Conservation (phyloP, 2,888 invertebrate genomes). For the Cyclophora punctaria region DNA sequence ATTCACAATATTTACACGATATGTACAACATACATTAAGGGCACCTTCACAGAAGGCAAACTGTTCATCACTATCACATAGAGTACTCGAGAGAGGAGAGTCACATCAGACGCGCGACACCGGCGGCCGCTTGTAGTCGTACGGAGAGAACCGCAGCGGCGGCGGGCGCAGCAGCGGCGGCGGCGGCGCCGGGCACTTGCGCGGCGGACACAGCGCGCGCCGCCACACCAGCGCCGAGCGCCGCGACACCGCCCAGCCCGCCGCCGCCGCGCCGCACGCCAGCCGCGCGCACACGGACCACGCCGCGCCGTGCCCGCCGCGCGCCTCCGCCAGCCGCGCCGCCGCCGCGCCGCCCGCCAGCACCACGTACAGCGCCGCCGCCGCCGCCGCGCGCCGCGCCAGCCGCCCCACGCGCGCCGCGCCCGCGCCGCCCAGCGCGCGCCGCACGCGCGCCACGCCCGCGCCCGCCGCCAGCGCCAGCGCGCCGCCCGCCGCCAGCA, state of each 20-base stretch:
- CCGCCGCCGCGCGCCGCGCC: slow-evolving; percentile 85
- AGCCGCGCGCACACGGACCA: slow-evolving; percentile 77
- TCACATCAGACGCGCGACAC: slow-evolving; percentile 56
- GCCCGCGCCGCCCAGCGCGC: slow-evolving; percentile 70
- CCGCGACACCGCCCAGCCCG: slow-evolving; percentile 79
- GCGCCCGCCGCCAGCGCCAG: slow-evolving; percentile 84
- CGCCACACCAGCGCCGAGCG: slow-evolving; percentile 79
- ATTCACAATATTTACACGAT: slow-evolving; percentile 62
- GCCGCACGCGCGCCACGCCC: slow-evolving; percentile 84
- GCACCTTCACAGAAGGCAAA: slow-evolving; percentile 70
- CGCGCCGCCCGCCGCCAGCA: slow-evolving; percentile 80
- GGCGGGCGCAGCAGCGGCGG: slow-evolving; percentile 53
- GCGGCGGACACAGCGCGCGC: slow-evolving; percentile 62
- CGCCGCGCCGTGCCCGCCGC: slow-evolving; percentile 65
- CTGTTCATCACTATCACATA: slow-evolving; percentile 21
- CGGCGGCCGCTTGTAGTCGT: slow-evolving; percentile 59
- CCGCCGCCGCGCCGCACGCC: slow-evolving; percentile 77
- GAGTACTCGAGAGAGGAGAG: background rate
- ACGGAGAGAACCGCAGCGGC: slow-evolving; percentile 47
- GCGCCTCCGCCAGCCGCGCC: slow-evolving; percentile 79
- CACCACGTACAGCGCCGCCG: slow-evolving; percentile 83
- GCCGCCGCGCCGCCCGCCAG: slow-evolving; percentile 83
- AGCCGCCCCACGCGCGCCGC: slow-evolving; percentile 81
- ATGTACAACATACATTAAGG: slow-evolving; percentile 48
- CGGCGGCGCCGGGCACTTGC: slow-evolving; percentile 50